Evolutionary conservation across 2,888 invertebrate genomes (phyloP).

Genomic region (Hirtodrosophila cameraria): DNA sequence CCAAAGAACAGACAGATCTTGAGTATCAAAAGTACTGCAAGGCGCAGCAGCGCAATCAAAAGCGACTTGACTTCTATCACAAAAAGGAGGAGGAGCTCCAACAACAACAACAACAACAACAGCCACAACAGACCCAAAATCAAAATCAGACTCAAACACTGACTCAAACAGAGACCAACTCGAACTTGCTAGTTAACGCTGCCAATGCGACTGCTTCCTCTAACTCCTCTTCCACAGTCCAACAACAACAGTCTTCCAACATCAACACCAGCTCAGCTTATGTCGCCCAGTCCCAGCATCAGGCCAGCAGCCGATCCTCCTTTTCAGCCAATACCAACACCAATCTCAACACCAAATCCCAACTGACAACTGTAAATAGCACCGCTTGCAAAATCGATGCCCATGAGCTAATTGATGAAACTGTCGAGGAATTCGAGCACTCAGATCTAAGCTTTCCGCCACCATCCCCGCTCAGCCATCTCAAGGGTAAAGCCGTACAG

Average conservation of each 20-base stretch:
- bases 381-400: slow-evolving; percentile 58
- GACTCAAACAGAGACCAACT: slow-evolving; percentile 48
- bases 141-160: slow-evolving; percentile 38
- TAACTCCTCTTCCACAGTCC: slow-evolving; percentile 82
- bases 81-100: slow-evolving; percentile 81
- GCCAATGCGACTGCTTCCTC: slow-evolving; percentile 78
- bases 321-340: slow-evolving; percentile 31
- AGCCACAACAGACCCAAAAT: slow-evolving; percentile 51
- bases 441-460: slow-evolving; percentile 82
- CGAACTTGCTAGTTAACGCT: slow-evolving; percentile 33
- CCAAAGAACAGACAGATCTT: slow-evolving; percentile 57
- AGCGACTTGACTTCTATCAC: slow-evolving; percentile 80
- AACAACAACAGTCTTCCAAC: slow-evolving; percentile 73
- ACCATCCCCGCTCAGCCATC: slow-evolving; percentile 82
- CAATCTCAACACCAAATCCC: too few species aligned
- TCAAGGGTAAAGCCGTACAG: slow-evolving; percentile 81
- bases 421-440: slow-evolving; percentile 81
- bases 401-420: slow-evolving; percentile 80
- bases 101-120: slow-evolving; percentile 57
- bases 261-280: slow-evolving; percentile 42
- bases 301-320: slow-evolving; percentile 34
- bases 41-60: slow-evolving; percentile 81
- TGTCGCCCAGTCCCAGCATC: slow-evolving; percentile 28
- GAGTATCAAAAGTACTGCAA: slow-evolving; percentile 78
- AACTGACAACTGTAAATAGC: slow-evolving; percentile 34